Percentiles rank a stretch among this genome's conserved stretches.
phyloP scores from a whole-genome alignment of 2,113 vertebrate species.

The Paramisgurnus dabryanus region DNA sequence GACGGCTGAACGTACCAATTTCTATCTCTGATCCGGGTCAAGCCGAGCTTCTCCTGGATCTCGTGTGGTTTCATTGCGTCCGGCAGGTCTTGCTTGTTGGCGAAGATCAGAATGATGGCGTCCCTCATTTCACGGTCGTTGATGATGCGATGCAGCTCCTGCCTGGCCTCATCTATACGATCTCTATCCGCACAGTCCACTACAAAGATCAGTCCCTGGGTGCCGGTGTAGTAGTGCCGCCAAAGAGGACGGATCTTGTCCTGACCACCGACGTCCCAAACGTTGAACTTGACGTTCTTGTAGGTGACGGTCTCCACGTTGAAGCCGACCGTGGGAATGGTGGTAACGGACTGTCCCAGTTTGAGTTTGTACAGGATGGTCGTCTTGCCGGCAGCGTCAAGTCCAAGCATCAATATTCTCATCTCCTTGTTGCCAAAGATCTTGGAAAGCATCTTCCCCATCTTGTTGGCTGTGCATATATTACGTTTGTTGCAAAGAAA shows the following conservation, averaged over 20 bases:
- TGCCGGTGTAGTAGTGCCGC: constrained; percentile 99
- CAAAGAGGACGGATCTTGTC: constrained; percentile 97
- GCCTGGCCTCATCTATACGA: constrained; percentile 94
- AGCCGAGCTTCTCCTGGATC: constrained; percentile 98
- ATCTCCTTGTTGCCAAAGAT: constrained; percentile 99
- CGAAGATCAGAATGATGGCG: constrained; percentile 98
- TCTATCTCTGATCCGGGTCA: constrained; percentile 96
- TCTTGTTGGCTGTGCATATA: constrained; percentile 79
- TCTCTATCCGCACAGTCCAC: constrained; percentile 98
- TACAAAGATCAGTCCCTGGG: constrained; percentile 97
- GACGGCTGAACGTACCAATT: constrained; percentile 99
- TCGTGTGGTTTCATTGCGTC: constrained; percentile 99
- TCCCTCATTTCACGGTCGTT: constrained; percentile 99
- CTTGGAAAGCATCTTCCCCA: constrained; percentile 98
- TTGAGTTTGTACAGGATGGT: constrained; percentile 99
- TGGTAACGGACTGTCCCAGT: constrained; percentile 97
- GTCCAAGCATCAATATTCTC: constrained; percentile 98
- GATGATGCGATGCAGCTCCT: constrained; percentile 98
- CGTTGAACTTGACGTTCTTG: constrained; percentile 98
- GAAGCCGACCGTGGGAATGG: constrained; percentile 97
- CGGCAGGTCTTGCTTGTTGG: constrained; percentile 98
- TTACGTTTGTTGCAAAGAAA: constrained; percentile 34
- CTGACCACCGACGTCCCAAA: constrained; percentile 98
- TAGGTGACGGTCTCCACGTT: constrained; percentile 99
- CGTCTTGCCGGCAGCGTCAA: constrained; percentile 97